A percentile compares a stretch with the other conserved stretches of the same genome.
Evolutionary conservation across 2,797 vertebrate genomes (phyloP).

Genomic region (Triplophysa bombifrons): DNA sequence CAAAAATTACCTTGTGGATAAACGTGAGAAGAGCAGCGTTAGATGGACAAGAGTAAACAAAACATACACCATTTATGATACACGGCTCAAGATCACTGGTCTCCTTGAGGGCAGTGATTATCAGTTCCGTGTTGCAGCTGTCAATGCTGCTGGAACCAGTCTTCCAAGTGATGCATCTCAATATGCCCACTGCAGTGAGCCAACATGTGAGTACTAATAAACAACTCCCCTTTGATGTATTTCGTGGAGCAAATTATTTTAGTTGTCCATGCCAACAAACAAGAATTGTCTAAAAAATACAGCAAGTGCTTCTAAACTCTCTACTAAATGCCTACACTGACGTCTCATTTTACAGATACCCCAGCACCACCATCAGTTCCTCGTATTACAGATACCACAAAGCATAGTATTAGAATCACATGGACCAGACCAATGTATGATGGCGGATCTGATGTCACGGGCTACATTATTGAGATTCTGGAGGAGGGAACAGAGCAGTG

Average conservation of each 20-base stretch:
- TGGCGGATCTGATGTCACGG: constrained; percentile 88
- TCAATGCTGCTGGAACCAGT: constrained; percentile 93
- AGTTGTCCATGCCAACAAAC: not conserved
- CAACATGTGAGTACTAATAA: constrained; percentile 86
- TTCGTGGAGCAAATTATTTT: not conserved
- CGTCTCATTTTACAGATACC: constrained; percentile 79
- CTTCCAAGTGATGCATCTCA: constrained; percentile 91
- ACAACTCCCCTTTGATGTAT: not conserved
- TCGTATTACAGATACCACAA: constrained; percentile 92
- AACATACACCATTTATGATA: constrained; percentile 94
- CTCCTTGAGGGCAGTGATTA: constrained; percentile 95
- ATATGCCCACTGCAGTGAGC: constrained; percentile 93
- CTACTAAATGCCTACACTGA: not conserved
- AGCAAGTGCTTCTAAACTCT: not conserved
- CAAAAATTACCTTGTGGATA: constrained; percentile 94
- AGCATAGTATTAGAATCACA: constrained; percentile 91
- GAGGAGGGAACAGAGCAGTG: constrained; percentile 92
- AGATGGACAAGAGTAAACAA: constrained; percentile 98
- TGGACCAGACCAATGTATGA: constrained; percentile 98
- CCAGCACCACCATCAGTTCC: constrained; percentile 92
- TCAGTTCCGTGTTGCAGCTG: constrained; percentile 94
- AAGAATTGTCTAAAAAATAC: not conserved
- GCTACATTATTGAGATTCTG: constrained; percentile 94
- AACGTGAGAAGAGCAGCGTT: constrained; percentile 92
- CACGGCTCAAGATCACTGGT: constrained; percentile 90